Conservation (phyloP, 2,888 invertebrate genomes). For the Polia nebulosa region DNA sequence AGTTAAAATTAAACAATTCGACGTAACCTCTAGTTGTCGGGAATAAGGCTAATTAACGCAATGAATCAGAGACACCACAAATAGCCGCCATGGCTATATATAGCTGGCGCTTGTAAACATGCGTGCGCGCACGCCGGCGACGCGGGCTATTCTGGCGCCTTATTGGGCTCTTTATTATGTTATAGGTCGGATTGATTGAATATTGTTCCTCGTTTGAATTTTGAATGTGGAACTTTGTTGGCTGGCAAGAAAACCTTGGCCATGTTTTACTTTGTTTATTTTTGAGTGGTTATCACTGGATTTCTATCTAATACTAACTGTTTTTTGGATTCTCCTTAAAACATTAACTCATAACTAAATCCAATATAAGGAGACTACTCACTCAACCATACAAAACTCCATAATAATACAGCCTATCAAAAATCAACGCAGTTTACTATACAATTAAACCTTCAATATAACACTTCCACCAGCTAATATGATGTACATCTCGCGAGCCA, state of each 20-base stretch:
- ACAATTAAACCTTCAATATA: conserved; percentile 17
- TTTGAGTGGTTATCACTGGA: background rate
- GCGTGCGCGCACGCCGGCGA: conserved; percentile 65
- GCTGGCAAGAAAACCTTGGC: background rate
- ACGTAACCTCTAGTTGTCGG: conserved; percentile 48
- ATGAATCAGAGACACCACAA: conserved; percentile 66
- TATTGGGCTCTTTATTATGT: conserved; percentile 60
- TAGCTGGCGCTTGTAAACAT: conserved; percentile 68
- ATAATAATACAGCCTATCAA: background rate
- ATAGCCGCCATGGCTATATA: conserved; percentile 63
- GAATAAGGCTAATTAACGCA: conserved; percentile 63
- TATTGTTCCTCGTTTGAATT: conserved; percentile 43
- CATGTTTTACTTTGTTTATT: conserved; percentile 9
- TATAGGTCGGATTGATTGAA: conserved; percentile 38
- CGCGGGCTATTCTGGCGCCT: conserved; percentile 60
- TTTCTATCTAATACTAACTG: background rate
- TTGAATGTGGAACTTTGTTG: conserved; percentile 16
- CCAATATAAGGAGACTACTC: too few species aligned
- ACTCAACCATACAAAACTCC: background rate
- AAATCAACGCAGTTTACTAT: conserved; percentile 15
- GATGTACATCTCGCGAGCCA: conserved; percentile 5
- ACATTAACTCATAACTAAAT: too few species aligned
- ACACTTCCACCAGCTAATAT: background rate
- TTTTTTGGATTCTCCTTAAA: too few species aligned
- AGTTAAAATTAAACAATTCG: conserved; percentile 51